Evolutionary conservation across 2,888 invertebrate genomes (phyloP), one percentile per base, ranked within the genome.

Genomic region (Xestia sexstrigata): DNA sequence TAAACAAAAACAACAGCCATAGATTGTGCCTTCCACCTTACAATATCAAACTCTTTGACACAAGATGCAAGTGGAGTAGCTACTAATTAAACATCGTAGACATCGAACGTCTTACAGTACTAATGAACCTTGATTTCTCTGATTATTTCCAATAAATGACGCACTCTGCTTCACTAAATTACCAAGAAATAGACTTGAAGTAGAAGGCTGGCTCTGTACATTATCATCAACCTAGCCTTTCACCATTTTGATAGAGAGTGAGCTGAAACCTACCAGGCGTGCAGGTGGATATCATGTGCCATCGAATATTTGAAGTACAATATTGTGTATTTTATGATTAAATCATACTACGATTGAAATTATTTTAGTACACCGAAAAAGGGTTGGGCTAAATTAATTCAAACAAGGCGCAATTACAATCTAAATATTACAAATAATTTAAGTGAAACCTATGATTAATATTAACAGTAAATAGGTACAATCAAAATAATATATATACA

Each of bases 41-140:
- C 69, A 88, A 84, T 87, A 89, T 89, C 76, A 83, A 86, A 80
- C 83, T 86, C 89, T 91, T 92, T 91, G 91, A 89, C 85, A 90
- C 83, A 88, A 90, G 89, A 89, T 79, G 86, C 90, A 86, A 84
- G 86, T 72, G 62, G 70, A 82, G 79, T 74, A 79, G 81, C 84
- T 85, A 87, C 88, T 92, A 90, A 92, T 91, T 91, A 91, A 90
- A 87, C 58, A 65, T 63, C 39, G 62, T 55, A 70, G 70, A 75
- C 60, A 67, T 78, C 58, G 74, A 84, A 74, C 66, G 66, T 77
- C 75, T 78, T 30, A 17, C 62, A 70, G 74, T 72, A 52, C 69
- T 78, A 87, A 88, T 65, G 76, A 87, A 75, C 63, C 65, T 71
- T 79, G 81, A 81, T 79, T 74, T 70, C 66, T 81, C 68, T 77